Percentiles rank a stretch among this genome's conserved stretches.
Conservation (phyloP, 1,140 invertebrate genomes). For the Leptonema lineaticorne region DNA sequence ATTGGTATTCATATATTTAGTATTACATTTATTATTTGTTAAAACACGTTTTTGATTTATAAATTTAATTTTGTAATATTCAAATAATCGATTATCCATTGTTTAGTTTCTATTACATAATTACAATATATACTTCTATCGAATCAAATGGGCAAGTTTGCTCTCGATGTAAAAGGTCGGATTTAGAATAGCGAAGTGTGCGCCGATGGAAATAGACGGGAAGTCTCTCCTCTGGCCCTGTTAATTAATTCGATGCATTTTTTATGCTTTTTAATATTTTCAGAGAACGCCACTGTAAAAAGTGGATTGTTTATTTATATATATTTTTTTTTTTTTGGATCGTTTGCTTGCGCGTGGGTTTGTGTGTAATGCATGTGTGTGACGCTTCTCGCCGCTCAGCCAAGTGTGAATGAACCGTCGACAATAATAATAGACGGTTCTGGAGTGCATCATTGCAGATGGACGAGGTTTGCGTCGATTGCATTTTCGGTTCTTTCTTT, state of each 20-base stretch:
- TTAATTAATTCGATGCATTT: background rate
- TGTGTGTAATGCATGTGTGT: slow-evolving; percentile 16
- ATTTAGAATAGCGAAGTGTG: background rate
- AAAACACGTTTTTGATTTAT: no score
- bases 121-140: no score
- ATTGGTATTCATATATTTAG: no score
- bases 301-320: slow-evolving; percentile 11
- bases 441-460: background rate
- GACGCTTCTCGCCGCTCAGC: slow-evolving; percentile 23
- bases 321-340: slow-evolving; percentile 3
- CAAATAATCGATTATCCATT: no score
- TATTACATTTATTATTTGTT: no score
- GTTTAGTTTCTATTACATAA: no score
- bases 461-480: background rate
- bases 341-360: slow-evolving; percentile 15
- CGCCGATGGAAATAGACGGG: no score
- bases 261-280: background rate
- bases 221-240: no score
- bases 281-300: background rate
- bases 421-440: slow-evolving; percentile 27
- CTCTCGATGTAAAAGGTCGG: no score
- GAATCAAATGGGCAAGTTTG: background rate
- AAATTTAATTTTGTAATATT: no score
- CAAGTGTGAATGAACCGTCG: slow-evolving; percentile 30
- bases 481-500: background rate